Evolutionary conservation across 2,113 vertebrate species (phyloP), one percentile per base, ranked within the genome.

Genomic region (Oncorhynchus keta): DNA sequence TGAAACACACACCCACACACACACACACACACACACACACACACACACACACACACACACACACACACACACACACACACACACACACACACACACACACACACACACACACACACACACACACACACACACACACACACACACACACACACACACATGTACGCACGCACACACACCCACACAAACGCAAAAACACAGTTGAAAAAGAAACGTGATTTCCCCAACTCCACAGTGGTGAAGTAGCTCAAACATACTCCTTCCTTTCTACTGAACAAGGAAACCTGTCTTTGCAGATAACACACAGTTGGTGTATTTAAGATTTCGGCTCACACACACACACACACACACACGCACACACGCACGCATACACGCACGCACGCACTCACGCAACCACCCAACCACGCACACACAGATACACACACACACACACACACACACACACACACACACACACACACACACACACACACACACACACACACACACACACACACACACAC

Each of bases 1-100:
- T 99, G 80, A 13, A 49, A 68, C 18, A 76, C 68, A 71, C 11
- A 64, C n/a, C 13, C n/a, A 64, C 49, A 26, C 66, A 55, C 65
- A 45, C 74, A 57, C 65, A 16, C 49, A 32, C 49, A 22, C 48
- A 30, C 39, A 57, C 28, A 80, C 35, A 48, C 66, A 68, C 62
- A 2, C 26, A 28, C 26, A 28, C 26, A 28, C 26, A 64, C 49
- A 26, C 66, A 55, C 65, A 45, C 74, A 57, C 65, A 16, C 49
- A 32, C 49, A 22, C 48, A 30, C 5, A 5, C 32, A 5, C 32
- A 1, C 65, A 5, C 5, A 1, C 65, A 66, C 61, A 67, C 39
- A 76, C 26, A 69, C n/a, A 78, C 48, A 62, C 66, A 68, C 62
- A 22, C 18, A 76, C 68, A 71, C 11, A 64, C n/a, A 8, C n/a